These are phyloP conservation scores for Benthosema pterotum DNA, from an alignment of 2,797 vertebrate genomes.

Conservation along the genomic window DNA sequence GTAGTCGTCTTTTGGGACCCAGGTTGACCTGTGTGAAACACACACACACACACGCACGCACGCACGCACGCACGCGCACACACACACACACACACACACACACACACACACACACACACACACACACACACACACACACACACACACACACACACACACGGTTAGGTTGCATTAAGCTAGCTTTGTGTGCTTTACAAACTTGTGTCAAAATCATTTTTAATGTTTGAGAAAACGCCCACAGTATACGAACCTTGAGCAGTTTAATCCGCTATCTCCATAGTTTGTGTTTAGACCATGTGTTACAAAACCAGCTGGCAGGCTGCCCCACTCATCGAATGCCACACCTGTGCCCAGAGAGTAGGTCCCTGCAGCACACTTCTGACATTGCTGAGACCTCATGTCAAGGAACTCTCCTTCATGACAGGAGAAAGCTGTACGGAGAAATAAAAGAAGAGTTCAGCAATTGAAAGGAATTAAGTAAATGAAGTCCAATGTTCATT, in stretches of 20 bases:
- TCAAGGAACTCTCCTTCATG: slow-evolving; percentile 91
- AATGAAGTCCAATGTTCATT: neutral
- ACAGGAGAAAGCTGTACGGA: slow-evolving; percentile 89
- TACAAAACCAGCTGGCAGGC: slow-evolving; percentile 87
- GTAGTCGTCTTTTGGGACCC: slow-evolving; percentile 88
- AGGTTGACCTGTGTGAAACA: slow-evolving; percentile 84
- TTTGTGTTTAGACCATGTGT: slow-evolving; percentile 79
- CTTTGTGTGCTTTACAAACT: neutral
- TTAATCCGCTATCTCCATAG: slow-evolving; percentile 58
- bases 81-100: neutral
- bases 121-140: no score
- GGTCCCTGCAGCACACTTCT: slow-evolving; percentile 86
- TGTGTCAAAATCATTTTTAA: neutral
- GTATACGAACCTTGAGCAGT: slow-evolving; percentile 87
- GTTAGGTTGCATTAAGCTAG: neutral
- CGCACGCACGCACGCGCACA: neutral
- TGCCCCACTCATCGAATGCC: slow-evolving; percentile 93
- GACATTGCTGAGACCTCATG: slow-evolving; percentile 91
- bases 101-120: neutral
- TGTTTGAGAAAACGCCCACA: neutral
- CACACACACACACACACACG: no score
- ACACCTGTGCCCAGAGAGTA: slow-evolving; percentile 93
- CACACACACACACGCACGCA: neutral
- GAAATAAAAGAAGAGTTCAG: neutral
- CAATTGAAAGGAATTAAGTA: neutral